Percentiles rank a stretch among this genome's conserved stretches.
phyloP scores from a whole-genome alignment of 1,140 invertebrate species.

The Mycetomoellerius zeteki region DNA sequence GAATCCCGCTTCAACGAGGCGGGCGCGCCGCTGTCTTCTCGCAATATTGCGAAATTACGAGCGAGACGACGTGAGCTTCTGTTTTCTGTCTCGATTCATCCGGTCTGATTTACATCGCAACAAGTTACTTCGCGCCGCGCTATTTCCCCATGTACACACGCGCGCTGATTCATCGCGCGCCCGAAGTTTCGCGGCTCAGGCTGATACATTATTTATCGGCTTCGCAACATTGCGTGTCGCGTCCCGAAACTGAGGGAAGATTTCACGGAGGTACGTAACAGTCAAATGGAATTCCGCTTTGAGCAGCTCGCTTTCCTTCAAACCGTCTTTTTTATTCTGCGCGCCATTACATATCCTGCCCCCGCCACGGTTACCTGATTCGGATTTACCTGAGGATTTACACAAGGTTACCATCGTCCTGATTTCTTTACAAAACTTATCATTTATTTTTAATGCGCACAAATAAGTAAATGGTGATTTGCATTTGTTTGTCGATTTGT shows the following conservation, averaged over 20 bases:
- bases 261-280: constrained; percentile 31
- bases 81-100: constrained; percentile 65
- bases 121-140: constrained; percentile 65
- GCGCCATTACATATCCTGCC: not conserved
- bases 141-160: constrained; percentile 59
- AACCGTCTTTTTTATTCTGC: constrained; percentile 5
- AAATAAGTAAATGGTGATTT: not conserved
- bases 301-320: constrained; percentile 20
- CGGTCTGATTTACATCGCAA: constrained; percentile 72
- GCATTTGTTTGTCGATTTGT: not conserved
- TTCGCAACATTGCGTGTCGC: constrained; percentile 50
- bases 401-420: not conserved
- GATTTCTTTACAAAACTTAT: constrained; percentile 31
- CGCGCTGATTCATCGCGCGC: constrained; percentile 64
- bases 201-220: constrained; percentile 75
- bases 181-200: constrained; percentile 57
- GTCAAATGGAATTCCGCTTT: constrained; percentile 36
- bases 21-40: not conserved
- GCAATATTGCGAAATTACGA: constrained; percentile 46
- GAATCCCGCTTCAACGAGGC: not conserved
- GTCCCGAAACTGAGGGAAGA: constrained; percentile 39
- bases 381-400: constrained; percentile 20
- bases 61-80: constrained; percentile 61
- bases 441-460: constrained; percentile 31
- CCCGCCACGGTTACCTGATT: not conserved